Evolutionary conservation across 2,888 invertebrate genomes (phyloP).

Genomic region (Polydrusus tereticollis): DNA sequence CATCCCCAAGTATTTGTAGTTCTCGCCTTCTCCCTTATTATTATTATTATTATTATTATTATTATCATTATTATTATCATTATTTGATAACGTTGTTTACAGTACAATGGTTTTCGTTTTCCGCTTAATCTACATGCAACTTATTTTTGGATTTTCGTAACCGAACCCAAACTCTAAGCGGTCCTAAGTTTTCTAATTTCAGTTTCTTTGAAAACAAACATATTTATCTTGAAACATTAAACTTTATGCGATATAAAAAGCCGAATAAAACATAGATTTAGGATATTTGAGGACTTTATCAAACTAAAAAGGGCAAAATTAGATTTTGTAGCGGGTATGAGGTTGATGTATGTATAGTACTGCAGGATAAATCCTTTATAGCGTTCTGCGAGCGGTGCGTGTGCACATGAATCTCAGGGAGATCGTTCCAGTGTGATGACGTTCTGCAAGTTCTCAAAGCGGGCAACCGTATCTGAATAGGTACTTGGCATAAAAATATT

Average conservation of each 20-base stretch:
- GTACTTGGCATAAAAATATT: too few relatives aligned
- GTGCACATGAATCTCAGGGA: too few relatives aligned
- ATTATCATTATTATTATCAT: neutral
- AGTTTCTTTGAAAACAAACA: slow-evolving; percentile 21
- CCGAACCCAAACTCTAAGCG: neutral
- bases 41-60: too few relatives aligned
- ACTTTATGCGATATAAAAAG: slow-evolving; percentile 28
- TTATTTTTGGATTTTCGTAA: slow-evolving; percentile 3
- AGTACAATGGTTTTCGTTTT: neutral
- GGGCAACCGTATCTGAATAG: too few relatives aligned
- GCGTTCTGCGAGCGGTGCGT: too few relatives aligned
- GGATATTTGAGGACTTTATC: slow-evolving; percentile 32
- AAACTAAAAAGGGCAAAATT: slow-evolving; percentile 24
- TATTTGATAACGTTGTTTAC: neutral
- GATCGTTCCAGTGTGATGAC: too few relatives aligned
- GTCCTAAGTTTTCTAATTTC: slow-evolving; percentile 9
- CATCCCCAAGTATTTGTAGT: too few relatives aligned
- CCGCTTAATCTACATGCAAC: neutral
- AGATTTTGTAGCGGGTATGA: slow-evolving; percentile 19
- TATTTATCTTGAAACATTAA: slow-evolving; percentile 11
- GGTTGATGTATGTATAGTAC: neutral
- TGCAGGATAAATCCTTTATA: too few relatives aligned
- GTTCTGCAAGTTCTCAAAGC: too few relatives aligned
- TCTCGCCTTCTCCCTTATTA: too few relatives aligned
- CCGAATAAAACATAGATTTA: slow-evolving; percentile 39